Percentiles rank a stretch among this genome's conserved stretches.
Conservation (phyloP, 2,888 invertebrate genomes). For the Tupiocoris notatus region DNA sequence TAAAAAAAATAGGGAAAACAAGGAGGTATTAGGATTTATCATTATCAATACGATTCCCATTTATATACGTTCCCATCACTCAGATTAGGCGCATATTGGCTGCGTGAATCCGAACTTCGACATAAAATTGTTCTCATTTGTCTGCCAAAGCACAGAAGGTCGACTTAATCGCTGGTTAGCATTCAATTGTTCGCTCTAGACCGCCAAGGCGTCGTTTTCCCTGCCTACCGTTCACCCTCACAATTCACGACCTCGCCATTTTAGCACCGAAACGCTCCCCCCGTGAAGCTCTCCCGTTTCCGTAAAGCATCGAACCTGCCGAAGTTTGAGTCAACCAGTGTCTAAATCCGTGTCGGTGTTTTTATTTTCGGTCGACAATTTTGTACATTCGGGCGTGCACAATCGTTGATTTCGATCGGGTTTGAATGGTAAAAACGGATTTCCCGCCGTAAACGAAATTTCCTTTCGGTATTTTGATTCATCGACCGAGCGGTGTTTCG, state of each 20-base stretch:
- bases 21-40: no score
- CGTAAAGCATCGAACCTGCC: background rate
- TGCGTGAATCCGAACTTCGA: no score
- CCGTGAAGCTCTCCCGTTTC: background rate
- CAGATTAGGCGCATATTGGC: no score
- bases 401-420: background rate
- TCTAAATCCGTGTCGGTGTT: background rate
- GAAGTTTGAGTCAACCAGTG: background rate
- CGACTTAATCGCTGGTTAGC: background rate
- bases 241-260: background rate
- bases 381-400: background rate
- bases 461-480: background rate
- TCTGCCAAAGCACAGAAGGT: no score
- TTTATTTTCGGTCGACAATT: background rate
- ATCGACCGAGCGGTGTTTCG: background rate
- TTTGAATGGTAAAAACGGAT: background rate
- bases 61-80: no score
- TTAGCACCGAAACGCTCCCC: background rate
- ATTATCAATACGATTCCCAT: no score
- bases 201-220: background rate
- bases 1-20: no score
- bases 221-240: background rate
- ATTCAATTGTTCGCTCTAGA: background rate
- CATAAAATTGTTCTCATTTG: no score
- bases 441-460: background rate